A percentile compares a stretch with the other conserved stretches of the same genome.
Conservation (phyloP, 2,797 vertebrate species). For the Esox masquinongy region DNA sequence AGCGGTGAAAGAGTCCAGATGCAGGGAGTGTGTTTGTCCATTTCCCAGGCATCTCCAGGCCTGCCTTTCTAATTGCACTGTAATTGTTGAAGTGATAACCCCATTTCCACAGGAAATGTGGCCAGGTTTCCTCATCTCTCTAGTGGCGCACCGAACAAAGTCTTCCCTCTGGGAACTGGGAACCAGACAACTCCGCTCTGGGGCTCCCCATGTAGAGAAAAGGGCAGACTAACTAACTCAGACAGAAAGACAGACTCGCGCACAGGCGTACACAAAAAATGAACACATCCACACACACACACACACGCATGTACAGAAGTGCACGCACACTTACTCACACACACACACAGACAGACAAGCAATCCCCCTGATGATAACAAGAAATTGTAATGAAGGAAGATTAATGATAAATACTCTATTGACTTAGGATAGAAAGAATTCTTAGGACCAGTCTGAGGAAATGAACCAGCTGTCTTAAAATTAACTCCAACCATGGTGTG, state of each 20-base stretch:
- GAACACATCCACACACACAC: conserved; percentile 30
- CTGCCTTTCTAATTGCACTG: conserved; percentile 70
- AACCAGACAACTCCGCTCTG: conserved; percentile 66
- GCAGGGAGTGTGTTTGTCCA: conserved; percentile 17
- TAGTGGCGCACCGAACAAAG: conserved; percentile 61
- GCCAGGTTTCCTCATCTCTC: conserved; percentile 63
- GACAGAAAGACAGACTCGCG: conserved; percentile 25
- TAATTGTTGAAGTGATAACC: conserved; percentile 80
- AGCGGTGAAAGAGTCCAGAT: conserved; percentile 67
- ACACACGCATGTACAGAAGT: conserved; percentile 3
- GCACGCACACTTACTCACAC: conserved; percentile 28
- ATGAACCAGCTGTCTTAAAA: neutral
- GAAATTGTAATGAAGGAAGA: neutral
- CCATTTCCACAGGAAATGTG: conserved; percentile 80
- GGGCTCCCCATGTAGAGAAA: conserved; percentile 53
- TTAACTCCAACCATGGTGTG: neutral
- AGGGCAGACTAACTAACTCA: conserved; percentile 59
- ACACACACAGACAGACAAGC: neutral
- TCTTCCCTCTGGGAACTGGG: conserved; percentile 62
- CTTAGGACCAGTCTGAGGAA: neutral
- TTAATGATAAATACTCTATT: conserved; percentile 3
- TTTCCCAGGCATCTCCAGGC: conserved; percentile 69
- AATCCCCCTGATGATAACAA: conserved; percentile 7
- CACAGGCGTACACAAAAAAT: conserved; percentile 33
- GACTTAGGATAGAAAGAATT: neutral